Conservation (phyloP, 1,140 invertebrate species). For the Hylaeus volcanicus region DNA sequence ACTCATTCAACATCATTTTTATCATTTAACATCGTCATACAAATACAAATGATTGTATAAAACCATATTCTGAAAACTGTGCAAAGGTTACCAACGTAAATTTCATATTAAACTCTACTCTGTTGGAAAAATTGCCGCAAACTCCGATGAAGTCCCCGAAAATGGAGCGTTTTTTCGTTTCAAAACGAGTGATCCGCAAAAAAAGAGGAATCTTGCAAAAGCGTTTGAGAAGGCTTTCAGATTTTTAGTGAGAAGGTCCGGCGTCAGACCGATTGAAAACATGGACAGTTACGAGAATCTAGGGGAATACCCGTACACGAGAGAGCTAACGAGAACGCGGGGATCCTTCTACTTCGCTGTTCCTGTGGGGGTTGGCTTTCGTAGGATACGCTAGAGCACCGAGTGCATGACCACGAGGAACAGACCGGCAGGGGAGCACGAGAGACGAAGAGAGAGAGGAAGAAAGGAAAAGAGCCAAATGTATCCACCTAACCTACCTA, state of each 20-base stretch:
- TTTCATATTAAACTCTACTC: too few species aligned
- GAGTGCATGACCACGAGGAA: constrained; percentile 28
- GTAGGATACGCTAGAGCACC: constrained; percentile 43
- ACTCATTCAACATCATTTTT: too few species aligned
- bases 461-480: constrained; percentile 42
- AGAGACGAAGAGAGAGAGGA: constrained; percentile 4
- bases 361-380: constrained; percentile 51
- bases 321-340: constrained; percentile 46
- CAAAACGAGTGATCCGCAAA: not conserved
- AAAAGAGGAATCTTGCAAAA: not conserved
- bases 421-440: constrained; percentile 14
- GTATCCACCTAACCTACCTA: constrained; percentile 61
- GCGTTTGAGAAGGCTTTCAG: not conserved
- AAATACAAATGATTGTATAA: too few species aligned
- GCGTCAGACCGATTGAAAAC: constrained; percentile 31
- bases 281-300: constrained; percentile 42
- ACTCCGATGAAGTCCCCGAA: too few species aligned
- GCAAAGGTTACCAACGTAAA: too few species aligned
- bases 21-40: too few species aligned
- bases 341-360: constrained; percentile 41
- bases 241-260: not conserved
- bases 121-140: not conserved
- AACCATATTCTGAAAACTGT: too few species aligned
- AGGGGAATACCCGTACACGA: constrained; percentile 30
- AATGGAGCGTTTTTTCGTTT: too few species aligned